These are phyloP conservation scores for Neogobius melanostomus DNA, from an alignment of 2,113 vertebrate species.

Conservation along the genomic window DNA sequence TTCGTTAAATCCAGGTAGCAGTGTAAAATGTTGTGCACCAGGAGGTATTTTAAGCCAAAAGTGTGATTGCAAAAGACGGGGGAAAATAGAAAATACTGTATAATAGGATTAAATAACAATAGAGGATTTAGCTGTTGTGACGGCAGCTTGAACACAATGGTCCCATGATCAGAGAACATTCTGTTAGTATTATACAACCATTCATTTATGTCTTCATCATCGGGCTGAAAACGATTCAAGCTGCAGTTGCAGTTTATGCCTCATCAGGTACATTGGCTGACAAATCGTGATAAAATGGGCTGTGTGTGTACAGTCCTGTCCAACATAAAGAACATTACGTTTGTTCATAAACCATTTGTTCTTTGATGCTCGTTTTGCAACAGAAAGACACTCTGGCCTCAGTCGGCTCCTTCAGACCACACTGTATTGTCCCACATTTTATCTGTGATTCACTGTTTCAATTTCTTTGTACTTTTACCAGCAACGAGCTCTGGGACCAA, in stretches of 20 bases:
- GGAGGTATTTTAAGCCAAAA: neutral
- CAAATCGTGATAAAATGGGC: too few relatives aligned
- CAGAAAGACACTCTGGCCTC: neutral
- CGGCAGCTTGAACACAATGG: neutral
- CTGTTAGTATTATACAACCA: too few relatives aligned
- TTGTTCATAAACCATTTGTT: neutral
- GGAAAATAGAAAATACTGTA: too few relatives aligned
- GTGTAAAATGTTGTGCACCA: too few relatives aligned
- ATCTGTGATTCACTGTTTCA: slow-evolving; percentile 8
- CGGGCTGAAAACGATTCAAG: too few relatives aligned
- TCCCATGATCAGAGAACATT: neutral
- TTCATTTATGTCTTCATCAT: too few relatives aligned
- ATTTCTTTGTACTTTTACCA: slow-evolving; percentile 24
- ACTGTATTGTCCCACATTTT: neutral
- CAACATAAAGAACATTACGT: neutral
- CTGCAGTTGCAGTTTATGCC: too few relatives aligned
- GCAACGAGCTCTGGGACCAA: slow-evolving; percentile 17
- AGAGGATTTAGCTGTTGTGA: slow-evolving; percentile 1
- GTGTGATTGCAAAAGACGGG: neutral
- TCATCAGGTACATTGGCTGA: too few relatives aligned
- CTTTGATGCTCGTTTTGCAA: too few relatives aligned
- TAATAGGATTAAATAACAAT: slow-evolving; percentile 10
- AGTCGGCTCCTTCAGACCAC: neutral
- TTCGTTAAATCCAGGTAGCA: too few relatives aligned
- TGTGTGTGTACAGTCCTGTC: too few relatives aligned